A percentile compares a stretch with the other conserved stretches of the same genome.
phyloP scores from a whole-genome alignment of 2,113 vertebrate genomes.

The Chiloscyllium plagiosum region DNA sequence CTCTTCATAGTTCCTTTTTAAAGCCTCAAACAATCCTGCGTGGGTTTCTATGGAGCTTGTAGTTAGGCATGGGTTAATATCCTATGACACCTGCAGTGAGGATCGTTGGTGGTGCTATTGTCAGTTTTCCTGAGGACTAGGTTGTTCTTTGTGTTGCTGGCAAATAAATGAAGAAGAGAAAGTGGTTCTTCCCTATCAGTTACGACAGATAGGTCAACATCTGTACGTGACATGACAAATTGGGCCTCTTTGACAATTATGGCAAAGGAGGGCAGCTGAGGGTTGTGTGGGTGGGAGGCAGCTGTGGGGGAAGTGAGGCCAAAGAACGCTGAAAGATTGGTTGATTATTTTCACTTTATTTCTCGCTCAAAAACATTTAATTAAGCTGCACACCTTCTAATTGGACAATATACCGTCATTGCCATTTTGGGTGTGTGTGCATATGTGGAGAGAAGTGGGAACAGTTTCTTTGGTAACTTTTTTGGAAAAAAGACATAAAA shows the following conservation, averaged over 20 bases:
- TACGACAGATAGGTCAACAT: constrained; percentile 79
- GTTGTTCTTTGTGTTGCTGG: constrained; percentile 68
- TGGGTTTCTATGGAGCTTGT: constrained; percentile 53
- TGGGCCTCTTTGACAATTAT: constrained; percentile 57
- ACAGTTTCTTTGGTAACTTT: constrained; percentile 55
- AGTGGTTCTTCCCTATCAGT: constrained; percentile 74
- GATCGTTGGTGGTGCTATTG: constrained; percentile 71
- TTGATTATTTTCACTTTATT: constrained; percentile 42
- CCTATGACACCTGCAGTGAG: constrained; percentile 67
- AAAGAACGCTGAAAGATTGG: constrained; percentile 50
- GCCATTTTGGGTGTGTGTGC: not conserved
- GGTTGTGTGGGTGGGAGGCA: constrained; percentile 41
- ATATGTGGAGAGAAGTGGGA: constrained; percentile 51
- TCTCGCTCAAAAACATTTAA: constrained; percentile 30
- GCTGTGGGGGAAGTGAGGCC: constrained; percentile 45
- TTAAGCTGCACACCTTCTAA: constrained; percentile 7
- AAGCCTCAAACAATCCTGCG: not conserved
- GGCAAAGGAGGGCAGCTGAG: constrained; percentile 35
- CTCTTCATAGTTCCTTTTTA: not conserved
- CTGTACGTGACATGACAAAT: constrained; percentile 95
- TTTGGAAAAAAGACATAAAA: constrained; percentile 57
- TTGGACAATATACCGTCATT: not conserved
- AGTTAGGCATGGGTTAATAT: constrained; percentile 61
- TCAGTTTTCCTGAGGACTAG: constrained; percentile 69
- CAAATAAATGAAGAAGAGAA: constrained; percentile 85